Evolutionary conservation across 2,797 vertebrate genomes (phyloP).

Genomic region (Remorina albescens): DNA sequence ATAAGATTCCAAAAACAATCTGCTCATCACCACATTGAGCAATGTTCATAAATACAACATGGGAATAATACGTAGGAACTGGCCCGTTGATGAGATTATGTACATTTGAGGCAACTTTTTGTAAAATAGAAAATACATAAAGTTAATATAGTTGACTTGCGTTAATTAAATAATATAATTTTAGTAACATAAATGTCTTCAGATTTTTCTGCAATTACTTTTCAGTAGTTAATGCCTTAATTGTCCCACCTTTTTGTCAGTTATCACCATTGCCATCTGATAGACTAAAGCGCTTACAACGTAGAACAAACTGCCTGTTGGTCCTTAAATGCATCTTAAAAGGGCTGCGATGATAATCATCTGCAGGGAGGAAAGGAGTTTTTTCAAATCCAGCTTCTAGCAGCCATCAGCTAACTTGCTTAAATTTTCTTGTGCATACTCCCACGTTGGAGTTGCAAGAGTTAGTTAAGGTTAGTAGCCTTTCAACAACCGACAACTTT

Average conservation of each 20-base stretch:
- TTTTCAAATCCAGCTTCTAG: background rate
- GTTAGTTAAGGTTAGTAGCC: too few relatives aligned
- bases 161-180: conserved; percentile 2
- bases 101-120: too few relatives aligned
- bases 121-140: too few relatives aligned
- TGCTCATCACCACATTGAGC: too few relatives aligned
- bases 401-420: background rate
- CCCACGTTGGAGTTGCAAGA: background rate
- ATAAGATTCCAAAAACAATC: background rate
- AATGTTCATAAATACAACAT: conserved; percentile 1
- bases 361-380: background rate
- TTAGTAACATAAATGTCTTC: background rate
- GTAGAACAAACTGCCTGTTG: background rate
- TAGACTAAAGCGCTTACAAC: too few relatives aligned
- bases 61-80: background rate
- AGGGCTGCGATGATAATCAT: background rate
- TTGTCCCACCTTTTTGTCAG: background rate
- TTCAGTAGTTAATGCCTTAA: too few relatives aligned
- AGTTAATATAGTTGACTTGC: background rate
- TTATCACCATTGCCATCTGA: background rate
- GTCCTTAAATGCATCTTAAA: background rate
- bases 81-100: conserved; percentile 5
- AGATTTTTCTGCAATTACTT: background rate
- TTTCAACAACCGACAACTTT: background rate
- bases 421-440: too few relatives aligned